Evolutionary conservation across 2,113 vertebrate genomes (phyloP).

Genomic region (Passer domesticus): DNA sequence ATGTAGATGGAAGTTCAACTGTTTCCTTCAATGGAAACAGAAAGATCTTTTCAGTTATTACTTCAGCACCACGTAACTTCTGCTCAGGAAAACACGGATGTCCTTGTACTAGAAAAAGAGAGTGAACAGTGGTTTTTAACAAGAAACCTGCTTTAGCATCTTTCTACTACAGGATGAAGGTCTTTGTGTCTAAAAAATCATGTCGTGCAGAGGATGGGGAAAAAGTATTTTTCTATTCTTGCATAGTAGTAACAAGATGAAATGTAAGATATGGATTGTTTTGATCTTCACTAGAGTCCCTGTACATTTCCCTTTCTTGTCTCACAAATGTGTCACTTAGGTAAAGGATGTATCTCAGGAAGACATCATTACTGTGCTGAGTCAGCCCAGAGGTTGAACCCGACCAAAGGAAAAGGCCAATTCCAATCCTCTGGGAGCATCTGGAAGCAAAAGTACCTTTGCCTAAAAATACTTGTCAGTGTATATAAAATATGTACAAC

Average conservation of each 20-base stretch:
- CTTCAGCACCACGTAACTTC: neutral
- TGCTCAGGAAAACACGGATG: neutral
- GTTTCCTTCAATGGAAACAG: slow-evolving; percentile 38
- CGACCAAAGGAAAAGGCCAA: neutral
- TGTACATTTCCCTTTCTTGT: neutral
- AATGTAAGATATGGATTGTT: neutral
- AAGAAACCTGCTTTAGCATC: neutral
- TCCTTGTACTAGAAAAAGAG: neutral
- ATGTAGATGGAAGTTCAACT: slow-evolving; percentile 36
- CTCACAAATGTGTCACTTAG: neutral
- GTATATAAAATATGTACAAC: neutral
- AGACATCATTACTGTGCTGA: neutral
- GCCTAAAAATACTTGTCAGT: neutral
- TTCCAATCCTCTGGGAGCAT: neutral
- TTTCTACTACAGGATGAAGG: neutral
- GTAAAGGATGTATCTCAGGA: neutral
- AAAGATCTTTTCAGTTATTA: slow-evolving; percentile 1
- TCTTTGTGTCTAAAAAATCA: slow-evolving; percentile 2
- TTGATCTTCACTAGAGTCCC: neutral
- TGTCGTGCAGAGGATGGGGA: neutral
- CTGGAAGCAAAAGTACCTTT: neutral
- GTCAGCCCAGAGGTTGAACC: neutral
- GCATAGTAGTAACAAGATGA: neutral
- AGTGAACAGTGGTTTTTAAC: neutral
- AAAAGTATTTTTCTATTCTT: neutral